Base-by-base conservation (phyloP, 2,113 vertebrate genomes). In the Zapus hudsonius region DNA sequence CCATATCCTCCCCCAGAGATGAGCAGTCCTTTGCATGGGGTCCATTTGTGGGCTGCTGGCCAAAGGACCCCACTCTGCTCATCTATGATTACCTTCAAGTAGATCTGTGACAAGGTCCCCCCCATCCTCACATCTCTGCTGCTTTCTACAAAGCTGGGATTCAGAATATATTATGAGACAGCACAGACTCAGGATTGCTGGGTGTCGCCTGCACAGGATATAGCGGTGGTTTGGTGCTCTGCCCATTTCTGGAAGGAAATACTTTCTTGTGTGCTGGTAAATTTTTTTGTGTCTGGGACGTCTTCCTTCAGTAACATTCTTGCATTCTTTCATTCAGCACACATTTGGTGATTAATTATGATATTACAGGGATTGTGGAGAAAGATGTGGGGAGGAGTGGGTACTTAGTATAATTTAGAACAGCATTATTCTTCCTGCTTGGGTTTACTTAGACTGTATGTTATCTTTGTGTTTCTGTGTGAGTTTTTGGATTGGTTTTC, bases 221-320 rank as follows among this genome's bases (percentile, higher is more conserved):
- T 75, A 85, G 84, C 74, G 67, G 86, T 92, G 90, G 82, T 55
- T 90, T 94, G 79, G 38, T 90, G 70, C 38, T 47, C 52, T 85
- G 69, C 40, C 85, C 75, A 31, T 57, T 42, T 47, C 79, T 80
- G 59, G 27, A n/a, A 95, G 80, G 89, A 93, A 93, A 93, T 93
- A 76, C 27, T 93, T 85, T 84, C 40, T 44, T 78, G 70, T 76
- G 44, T 57, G 36, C 40, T 90, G 70, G 29, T 57, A 44, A 91
- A 90, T 91, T 94, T 19, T n/a, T 36, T 88, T 94, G 86, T 84
- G 55, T 91, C 83, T 95, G 57, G 19, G 36, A 38, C 8, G 81
- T 92, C 33, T 84, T 89, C 36, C 61, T 83, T 90, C 40, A 17
- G 73, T 73, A 19, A 93, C 82, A 44, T 7, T 69, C 27, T 70